These are phyloP conservation scores for Chloroceryle inda DNA, from an alignment of 2,797 vertebrate genomes.

Conservation along the genomic window DNA sequence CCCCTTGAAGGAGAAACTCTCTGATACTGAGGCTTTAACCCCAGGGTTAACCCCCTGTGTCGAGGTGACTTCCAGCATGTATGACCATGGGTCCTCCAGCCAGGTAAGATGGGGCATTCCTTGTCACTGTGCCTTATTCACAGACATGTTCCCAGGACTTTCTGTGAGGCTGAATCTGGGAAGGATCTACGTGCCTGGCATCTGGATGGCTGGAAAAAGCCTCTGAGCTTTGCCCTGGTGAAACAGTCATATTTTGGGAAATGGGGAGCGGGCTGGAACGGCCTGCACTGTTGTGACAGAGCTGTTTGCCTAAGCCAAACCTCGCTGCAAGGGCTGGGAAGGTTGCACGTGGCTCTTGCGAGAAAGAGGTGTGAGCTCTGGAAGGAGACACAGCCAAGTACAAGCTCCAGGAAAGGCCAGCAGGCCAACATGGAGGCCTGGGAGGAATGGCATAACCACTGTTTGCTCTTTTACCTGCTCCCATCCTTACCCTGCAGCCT, in stretches of 20 bases:
- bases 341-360: background rate
- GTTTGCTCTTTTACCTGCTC: background rate
- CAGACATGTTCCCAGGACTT: background rate
- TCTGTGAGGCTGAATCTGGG: background rate
- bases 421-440: background rate
- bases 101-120: background rate
- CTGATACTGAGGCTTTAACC: background rate
- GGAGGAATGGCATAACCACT: background rate
- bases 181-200: background rate
- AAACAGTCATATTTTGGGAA: background rate
- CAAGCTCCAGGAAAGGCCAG: background rate
- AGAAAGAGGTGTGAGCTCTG: background rate
- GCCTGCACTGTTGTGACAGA: slow-evolving; percentile 3
- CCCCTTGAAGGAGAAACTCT: background rate
- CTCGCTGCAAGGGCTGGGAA: background rate
- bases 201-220: background rate
- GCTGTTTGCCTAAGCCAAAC: background rate
- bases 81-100: background rate
- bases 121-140: background rate
- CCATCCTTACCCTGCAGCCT: background rate
- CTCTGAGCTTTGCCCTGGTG: background rate
- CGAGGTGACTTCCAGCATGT: background rate
- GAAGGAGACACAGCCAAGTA: background rate
- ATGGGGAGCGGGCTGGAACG: background rate
- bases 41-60: fast-evolving